Evolutionary conservation across 2,797 vertebrate species (phyloP).

Genomic region (Gallinago nigripennis): DNA sequence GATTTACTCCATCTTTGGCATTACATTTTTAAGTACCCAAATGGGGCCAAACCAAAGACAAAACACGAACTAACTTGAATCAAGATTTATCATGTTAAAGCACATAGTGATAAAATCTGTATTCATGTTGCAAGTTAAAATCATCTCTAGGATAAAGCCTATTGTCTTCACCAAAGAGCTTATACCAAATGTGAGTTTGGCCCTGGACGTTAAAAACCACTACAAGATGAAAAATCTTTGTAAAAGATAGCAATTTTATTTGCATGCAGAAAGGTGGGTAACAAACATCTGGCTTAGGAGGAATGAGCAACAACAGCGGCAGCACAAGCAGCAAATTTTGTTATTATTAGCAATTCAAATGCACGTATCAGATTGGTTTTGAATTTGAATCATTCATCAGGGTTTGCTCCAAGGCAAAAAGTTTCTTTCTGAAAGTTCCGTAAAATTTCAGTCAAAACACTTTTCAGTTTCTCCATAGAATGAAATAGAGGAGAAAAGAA

Average conservation of each 20-base stretch:
- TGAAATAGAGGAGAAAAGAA: neutral
- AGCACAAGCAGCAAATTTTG: conserved; percentile 16
- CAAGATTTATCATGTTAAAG: neutral
- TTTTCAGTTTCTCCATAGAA: neutral
- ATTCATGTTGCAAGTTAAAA: neutral
- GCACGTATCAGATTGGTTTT: conserved; percentile 30
- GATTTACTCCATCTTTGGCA: neutral
- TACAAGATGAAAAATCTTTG: neutral
- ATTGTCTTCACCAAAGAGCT: neutral
- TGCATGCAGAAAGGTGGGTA: neutral
- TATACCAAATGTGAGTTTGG: neutral
- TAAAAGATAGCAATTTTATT: conserved; percentile 19
- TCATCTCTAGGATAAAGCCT: neutral
- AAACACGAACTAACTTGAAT: neutral
- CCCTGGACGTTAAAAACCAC: neutral
- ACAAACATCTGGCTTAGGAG: conserved; percentile 53
- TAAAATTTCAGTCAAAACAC: conserved; percentile 23
- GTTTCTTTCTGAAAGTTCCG: conserved; percentile 25
- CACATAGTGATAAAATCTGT: neutral
- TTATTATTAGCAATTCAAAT: conserved; percentile 69
- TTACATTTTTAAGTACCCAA: neutral
- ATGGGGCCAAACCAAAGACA: neutral
- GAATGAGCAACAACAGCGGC: neutral
- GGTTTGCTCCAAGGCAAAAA: conserved; percentile 21
- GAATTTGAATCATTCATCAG: conserved; percentile 54